These are phyloP conservation scores for Tinea trinotella DNA, from an alignment of 2,888 invertebrate species.

Conservation along the genomic window DNA sequence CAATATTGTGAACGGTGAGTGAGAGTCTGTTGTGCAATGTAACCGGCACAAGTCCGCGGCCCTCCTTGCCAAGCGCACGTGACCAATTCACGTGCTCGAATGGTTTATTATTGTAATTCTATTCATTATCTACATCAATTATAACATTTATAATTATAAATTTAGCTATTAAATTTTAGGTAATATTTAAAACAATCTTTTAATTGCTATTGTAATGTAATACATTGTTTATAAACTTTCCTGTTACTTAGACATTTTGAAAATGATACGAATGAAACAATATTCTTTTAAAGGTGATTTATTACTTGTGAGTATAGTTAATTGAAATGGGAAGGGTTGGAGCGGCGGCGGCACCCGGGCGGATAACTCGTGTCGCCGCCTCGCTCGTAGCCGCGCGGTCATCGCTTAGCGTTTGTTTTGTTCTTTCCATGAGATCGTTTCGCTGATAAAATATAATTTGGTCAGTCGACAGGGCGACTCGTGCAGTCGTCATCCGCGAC, in stretches of 20 bases:
- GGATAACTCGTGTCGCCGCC: constrained; percentile 6
- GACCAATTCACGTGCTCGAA: constrained; percentile 31
- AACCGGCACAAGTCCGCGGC: constrained; percentile 25
- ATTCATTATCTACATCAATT: constrained; percentile 71
- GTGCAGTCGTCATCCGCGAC: constrained; percentile 25
- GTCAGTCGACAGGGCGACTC: constrained; percentile 26
- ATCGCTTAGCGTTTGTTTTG: constrained; percentile 58
- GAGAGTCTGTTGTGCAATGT: constrained; percentile 42
- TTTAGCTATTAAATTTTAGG: constrained; percentile 72
- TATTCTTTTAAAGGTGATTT: constrained; percentile 70
- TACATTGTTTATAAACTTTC: constrained; percentile 75
- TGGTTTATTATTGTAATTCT: constrained; percentile 36
- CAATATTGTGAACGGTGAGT: constrained; percentile 46
- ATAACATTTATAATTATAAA: constrained; percentile 69
- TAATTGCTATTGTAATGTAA: constrained; percentile 74
- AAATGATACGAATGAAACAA: constrained; percentile 72
- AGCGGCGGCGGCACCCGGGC: constrained; percentile 30
- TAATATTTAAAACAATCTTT: constrained; percentile 73
- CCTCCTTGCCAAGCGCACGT: constrained; percentile 42
- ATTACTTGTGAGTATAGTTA: constrained; percentile 72
- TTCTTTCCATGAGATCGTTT: constrained; percentile 56
- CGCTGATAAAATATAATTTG: constrained; percentile 36
- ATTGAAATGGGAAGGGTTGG: constrained; percentile 66
- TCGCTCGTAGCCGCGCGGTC: constrained; percentile 46
- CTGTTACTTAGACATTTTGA: constrained; percentile 73